Conservation (phyloP, 1,140 invertebrate genomes). For the Rhopalosiphum maidis region DNA sequence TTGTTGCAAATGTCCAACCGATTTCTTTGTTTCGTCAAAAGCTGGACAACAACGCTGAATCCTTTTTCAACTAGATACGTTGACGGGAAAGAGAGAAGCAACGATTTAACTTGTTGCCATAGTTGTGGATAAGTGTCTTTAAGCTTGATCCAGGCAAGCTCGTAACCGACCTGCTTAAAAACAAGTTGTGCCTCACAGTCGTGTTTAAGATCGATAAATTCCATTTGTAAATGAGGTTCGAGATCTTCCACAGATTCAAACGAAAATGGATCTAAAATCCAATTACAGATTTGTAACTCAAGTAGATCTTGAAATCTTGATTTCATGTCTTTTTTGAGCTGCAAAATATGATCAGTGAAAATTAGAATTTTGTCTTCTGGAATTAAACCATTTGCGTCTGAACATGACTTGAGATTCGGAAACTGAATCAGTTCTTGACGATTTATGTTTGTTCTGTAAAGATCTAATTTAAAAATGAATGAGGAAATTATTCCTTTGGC, state of each 20-base stretch:
- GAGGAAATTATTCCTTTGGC: too few species aligned
- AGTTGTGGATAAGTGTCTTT: background rate
- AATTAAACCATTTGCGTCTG: background rate
- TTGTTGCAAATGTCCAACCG: slow-evolving; percentile 24
- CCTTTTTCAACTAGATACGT: background rate
- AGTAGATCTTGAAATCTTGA: too few species aligned
- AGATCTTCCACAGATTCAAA: background rate
- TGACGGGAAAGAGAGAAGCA: background rate
- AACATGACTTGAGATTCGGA: background rate
- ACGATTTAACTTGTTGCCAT: background rate
- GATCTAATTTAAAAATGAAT: background rate
- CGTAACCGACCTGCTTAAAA: slow-evolving; percentile 17
- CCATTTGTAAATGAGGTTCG: background rate
- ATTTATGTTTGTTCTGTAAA: background rate
- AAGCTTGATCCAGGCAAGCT: background rate
- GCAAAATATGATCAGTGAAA: background rate
- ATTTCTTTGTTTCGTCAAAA: background rate
- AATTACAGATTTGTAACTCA: too few species aligned
- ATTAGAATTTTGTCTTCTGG: background rate
- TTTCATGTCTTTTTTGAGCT: background rate
- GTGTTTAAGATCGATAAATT: background rate
- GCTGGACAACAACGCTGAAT: background rate
- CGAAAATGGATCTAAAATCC: too few species aligned
- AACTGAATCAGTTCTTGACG: background rate
- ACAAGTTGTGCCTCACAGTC: slow-evolving; percentile 19